Base-by-base conservation (phyloP, 2,797 vertebrate species). In the Artibeus jamaicensis region DNA sequence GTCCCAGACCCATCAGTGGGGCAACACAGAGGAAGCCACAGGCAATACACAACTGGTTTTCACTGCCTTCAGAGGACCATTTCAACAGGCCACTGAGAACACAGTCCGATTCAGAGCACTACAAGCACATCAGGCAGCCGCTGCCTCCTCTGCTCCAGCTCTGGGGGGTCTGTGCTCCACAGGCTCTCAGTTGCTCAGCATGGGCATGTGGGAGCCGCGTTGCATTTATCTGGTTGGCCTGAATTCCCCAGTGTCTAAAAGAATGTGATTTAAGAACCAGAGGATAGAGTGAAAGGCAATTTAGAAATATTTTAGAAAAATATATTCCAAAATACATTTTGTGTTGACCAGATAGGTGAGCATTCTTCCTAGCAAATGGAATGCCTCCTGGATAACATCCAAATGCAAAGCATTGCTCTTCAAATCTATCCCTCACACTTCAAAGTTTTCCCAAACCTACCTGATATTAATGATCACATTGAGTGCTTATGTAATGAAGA, bases 111-210 rank as follows among this genome's bases (percentile, higher is more conserved):
- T 70, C 85, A 65, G 50, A 16, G 39, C 93, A 44, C 26, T 16
- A 12, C 59, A 32, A 88, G 50, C 73, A 3, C 0, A 0, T 44
- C 16, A 5, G 0, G 0, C 0, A 0, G 53, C 65, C 65, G 67
- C 77, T 26, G 76, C 71, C 50, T 48, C n/a, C 46, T 34, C 24
- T 4, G 6, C 9, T 5, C 6, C 8, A 24, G 34, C 15, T 21
- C 3, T 11, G 73, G 4, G 4, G 32, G 7, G 18, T 32, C 37
- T 34, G 2, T 0, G 0, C 21, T 32, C 37, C 39, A 9, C 12
- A 9, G 14, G 1, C 16, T 29, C 16, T 73, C 68, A 82, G 65
- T 9, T 21, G 74, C 44, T 50, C 62, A 22, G 2, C 0, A 1
- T 0, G 5, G 62, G 22, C n/a, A 29, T 12, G 9, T 21, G 57